phyloP scores from a whole-genome alignment of 1,140 invertebrate genomes.

The Temnothorax longispinosus region DNA sequence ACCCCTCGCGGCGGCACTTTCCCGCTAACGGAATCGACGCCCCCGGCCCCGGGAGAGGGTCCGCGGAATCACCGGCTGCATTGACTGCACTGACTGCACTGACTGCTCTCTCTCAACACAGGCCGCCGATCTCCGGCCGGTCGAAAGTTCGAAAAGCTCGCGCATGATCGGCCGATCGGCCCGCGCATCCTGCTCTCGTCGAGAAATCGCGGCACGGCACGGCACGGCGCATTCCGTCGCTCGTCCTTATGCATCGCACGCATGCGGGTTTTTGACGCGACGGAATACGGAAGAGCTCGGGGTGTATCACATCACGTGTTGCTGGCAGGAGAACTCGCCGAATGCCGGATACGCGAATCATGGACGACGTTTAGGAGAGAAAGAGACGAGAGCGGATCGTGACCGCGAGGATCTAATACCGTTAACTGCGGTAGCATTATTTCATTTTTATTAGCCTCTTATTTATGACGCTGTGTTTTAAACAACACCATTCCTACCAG shows the following conservation, averaged over 20 bases:
- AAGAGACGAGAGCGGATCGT: not conserved
- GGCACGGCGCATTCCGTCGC: not conserved
- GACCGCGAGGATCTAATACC: not conserved
- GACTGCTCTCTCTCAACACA: slow-evolving; percentile 59
- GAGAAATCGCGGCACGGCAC: slow-evolving; percentile 34
- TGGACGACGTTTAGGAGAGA: not conserved
- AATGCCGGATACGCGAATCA: slow-evolving; percentile 30
- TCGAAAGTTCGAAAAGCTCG: slow-evolving; percentile 57
- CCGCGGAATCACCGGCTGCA: slow-evolving; percentile 48
- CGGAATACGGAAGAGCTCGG: not conserved
- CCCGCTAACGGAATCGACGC: slow-evolving; percentile 63
- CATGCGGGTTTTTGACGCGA: slow-evolving; percentile 54
- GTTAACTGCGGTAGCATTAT: not conserved
- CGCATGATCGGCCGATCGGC: slow-evolving; percentile 68
- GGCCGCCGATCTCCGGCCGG: slow-evolving; percentile 44
- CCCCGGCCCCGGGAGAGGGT: slow-evolving; percentile 35
- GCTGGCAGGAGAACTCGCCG: slow-evolving; percentile 30
- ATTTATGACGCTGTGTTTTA: not conserved
- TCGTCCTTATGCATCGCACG: slow-evolving; percentile 53
- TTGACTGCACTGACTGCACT: slow-evolving; percentile 67
- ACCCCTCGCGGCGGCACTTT: slow-evolving; percentile 65
- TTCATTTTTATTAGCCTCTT: not conserved
- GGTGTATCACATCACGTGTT: slow-evolving; percentile 55
- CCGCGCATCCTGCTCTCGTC: slow-evolving; percentile 59
- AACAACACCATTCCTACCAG: not conserved